These are phyloP conservation scores for Gastrophysa polygoni DNA, from an alignment of 2,888 invertebrate genomes.

Conservation along the genomic window DNA sequence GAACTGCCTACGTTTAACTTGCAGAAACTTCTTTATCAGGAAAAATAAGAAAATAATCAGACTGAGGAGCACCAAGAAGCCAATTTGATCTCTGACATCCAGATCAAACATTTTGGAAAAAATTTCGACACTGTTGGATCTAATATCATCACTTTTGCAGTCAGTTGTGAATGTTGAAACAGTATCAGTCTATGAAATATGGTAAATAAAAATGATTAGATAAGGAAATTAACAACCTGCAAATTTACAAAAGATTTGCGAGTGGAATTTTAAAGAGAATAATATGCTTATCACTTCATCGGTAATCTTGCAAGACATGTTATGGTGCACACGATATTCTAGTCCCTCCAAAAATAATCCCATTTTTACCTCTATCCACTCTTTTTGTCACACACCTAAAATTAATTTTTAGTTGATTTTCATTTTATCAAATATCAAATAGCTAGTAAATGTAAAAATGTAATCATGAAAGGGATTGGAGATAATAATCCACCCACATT, in stretches of 20 bases:
- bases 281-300: not conserved
- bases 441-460: too few relatives aligned
- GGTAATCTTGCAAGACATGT: not conserved
- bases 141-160: not conserved
- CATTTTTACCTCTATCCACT: too few relatives aligned
- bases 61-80: slow-evolving; percentile 36
- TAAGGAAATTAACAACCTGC: not conserved
- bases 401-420: too few relatives aligned
- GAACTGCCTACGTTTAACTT: slow-evolving; percentile 32
- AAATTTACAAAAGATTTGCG: not conserved
- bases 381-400: too few relatives aligned
- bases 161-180: not conserved
- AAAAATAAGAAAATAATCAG: slow-evolving; percentile 36
- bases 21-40: slow-evolving; percentile 35
- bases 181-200: not conserved
- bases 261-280: not conserved
- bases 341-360: not conserved
- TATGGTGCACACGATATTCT: not conserved
- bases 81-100: slow-evolving; percentile 35
- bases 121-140: too few relatives aligned
- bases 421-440: too few relatives aligned
- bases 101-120: not conserved
- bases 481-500: too few relatives aligned
- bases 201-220: not conserved
- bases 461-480: too few relatives aligned